Percentiles rank a stretch among this genome's conserved stretches.
Conservation (phyloP, 2,888 invertebrate species). For the Exephanes ischioxanthus region DNA sequence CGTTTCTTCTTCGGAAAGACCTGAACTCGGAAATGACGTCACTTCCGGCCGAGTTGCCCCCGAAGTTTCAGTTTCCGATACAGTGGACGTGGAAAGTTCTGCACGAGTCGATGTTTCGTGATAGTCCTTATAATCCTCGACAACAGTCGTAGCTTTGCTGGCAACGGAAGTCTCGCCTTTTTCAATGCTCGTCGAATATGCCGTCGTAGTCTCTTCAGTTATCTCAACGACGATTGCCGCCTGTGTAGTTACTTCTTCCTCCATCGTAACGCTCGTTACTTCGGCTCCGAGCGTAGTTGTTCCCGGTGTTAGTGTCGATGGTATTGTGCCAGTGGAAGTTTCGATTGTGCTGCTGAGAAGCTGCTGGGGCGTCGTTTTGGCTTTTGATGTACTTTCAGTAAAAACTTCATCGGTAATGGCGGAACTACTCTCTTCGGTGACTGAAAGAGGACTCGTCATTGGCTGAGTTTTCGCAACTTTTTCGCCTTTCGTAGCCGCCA, state of each 20-base stretch:
- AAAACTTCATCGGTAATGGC: background rate
- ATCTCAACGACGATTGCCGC: constrained; percentile 60
- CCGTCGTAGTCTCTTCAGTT: constrained; percentile 49
- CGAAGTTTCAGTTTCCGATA: background rate
- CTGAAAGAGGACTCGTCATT: background rate
- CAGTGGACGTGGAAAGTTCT: background rate
- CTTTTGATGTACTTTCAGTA: background rate
- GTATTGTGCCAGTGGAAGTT: background rate
- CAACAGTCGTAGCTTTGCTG: constrained; percentile 37
- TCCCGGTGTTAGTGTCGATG: constrained; percentile 17
- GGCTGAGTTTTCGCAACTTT: background rate
- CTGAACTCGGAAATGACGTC: background rate
- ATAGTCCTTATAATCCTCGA: constrained; percentile 50
- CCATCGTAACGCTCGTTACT: background rate
- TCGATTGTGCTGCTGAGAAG: background rate
- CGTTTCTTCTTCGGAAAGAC: background rate
- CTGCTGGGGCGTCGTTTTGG: background rate
- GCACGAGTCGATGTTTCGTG: constrained; percentile 40
- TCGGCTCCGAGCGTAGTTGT: background rate
- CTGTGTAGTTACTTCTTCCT: constrained; percentile 1
- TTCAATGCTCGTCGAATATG: background rate
- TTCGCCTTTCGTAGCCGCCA: background rate
- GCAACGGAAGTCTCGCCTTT: background rate
- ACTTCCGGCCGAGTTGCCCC: background rate
- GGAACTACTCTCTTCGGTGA: background rate